These are phyloP conservation scores for Linyphia triangularis DNA, from an alignment of 2,888 invertebrate species.

Conservation along the genomic window DNA sequence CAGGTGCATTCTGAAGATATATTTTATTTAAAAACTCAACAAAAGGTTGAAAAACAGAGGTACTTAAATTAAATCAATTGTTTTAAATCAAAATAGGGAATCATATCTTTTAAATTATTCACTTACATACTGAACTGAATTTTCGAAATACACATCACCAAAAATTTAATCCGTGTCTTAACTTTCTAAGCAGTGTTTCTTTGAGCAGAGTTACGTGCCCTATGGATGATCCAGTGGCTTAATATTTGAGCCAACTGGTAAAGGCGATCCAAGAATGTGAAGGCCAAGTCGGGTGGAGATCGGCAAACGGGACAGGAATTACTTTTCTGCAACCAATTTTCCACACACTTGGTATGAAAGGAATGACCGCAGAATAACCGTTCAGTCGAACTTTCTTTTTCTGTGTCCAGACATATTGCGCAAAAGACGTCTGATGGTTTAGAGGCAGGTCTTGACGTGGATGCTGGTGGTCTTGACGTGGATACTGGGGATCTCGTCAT, in stretches of 20 bases:
- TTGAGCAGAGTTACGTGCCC: neutral
- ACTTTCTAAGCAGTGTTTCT: neutral
- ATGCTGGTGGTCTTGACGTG: neutral
- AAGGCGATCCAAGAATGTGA: neutral
- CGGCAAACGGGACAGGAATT: slow-evolving; percentile 41
- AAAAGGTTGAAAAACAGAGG: no score
- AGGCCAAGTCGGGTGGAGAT: neutral
- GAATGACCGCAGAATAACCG: slow-evolving; percentile 19
- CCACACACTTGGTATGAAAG: slow-evolving; percentile 17
- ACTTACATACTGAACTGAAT: no score
- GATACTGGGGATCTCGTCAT: neutral
- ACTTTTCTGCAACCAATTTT: neutral
- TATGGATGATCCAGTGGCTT: neutral
- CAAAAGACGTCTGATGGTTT: slow-evolving; percentile 8
- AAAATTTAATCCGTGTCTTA: neutral
- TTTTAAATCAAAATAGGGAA: no score
- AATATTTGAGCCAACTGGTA: slow-evolving; percentile 14
- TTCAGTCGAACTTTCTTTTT: neutral
- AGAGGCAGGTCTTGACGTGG: neutral
- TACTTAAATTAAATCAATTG: no score
- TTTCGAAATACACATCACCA: no score
- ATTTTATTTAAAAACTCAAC: no score
- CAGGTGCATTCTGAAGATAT: no score
- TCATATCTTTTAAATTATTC: no score
- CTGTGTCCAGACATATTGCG: slow-evolving; percentile 26